A percentile compares a stretch with the other conserved stretches of the same genome.
phyloP scores from a whole-genome alignment of 2,888 invertebrate species.

The Orthosia gracilis region DNA sequence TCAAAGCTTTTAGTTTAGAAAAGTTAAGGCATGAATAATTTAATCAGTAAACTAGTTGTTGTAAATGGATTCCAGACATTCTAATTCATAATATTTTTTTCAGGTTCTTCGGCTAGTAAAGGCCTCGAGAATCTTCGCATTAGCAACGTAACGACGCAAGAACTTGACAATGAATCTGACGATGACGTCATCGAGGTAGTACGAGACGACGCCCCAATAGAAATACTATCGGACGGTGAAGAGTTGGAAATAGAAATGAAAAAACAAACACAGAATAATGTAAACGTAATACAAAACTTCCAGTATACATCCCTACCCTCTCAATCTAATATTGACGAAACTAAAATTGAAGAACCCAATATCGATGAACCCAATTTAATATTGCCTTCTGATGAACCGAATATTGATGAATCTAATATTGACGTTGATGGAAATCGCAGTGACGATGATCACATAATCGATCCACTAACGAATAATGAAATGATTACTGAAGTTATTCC shows the following conservation, averaged over 20 bases:
- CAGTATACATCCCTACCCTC: conserved; percentile 70
- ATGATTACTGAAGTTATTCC: conserved; percentile 45
- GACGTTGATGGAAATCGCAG: conserved; percentile 61
- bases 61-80: conserved; percentile 3
- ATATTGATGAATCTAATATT: conserved; percentile 44
- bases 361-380: conserved; percentile 7
- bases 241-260: conserved; percentile 78
- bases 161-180: conserved; percentile 79
- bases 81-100: conserved; percentile 21
- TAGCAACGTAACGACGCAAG: conserved; percentile 69
- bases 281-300: conserved; percentile 58
- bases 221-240: conserved; percentile 87
- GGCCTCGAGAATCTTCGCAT: conserved; percentile 59
- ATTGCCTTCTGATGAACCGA: conserved; percentile 12
- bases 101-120: conserved; percentile 31
- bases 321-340: conserved; percentile 49
- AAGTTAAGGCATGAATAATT: neutral
- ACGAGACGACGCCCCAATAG: conserved; percentile 86
- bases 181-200: conserved; percentile 89
- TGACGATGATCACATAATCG: conserved; percentile 64
- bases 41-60: conserved; percentile 2
- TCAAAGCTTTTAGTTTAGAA: conserved; percentile 2
- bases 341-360: conserved; percentile 47
- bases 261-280: conserved; percentile 54
- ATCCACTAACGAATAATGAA: conserved; percentile 70